Evolutionary conservation across 2,797 vertebrate genomes (phyloP), one percentile per base, ranked within the genome.

Genomic region (Podargus strigoides): DNA sequence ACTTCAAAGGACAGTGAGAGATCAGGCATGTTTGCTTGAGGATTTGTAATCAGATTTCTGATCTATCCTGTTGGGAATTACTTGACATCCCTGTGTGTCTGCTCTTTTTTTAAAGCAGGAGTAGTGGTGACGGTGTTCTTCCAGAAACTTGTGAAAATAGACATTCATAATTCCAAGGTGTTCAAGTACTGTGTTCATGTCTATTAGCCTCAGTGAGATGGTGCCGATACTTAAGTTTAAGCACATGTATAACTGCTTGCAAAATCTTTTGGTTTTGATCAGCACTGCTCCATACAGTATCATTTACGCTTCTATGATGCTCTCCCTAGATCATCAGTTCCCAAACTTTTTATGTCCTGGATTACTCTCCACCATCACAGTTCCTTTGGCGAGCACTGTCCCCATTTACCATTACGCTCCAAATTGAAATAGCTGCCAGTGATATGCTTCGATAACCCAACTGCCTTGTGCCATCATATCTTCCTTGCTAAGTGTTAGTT

Each of bases 231-330:
- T 79, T 23, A 41, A 32, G 2, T 63, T 79, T 60, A 42, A 81
- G 28, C 17, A 28, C 10, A 3, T 18, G 6, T 72, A 66, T 85
- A 87, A 74, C 64, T 76, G 12, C 44, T 67, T 80, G 42, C 32
- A 80, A 75, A 63, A 22, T 59, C 36, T 62, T 86, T 41, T 44
- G 5, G 4, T 28, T 94, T 82, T 15, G 4, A 14, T 55, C 62
- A 62, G 10, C 32, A 53, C 27, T 72, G n/a, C 34, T 62, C 32
- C 18, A 30, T 50, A 42, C 46, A 28, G 21, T 39, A 64, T 34
- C 7, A 27, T 63, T 78, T 75, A 32, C 0, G 0, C 81, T 87
- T 75, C 30, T 68, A 0, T 4, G 2, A 32, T 50, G 19, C n/a
- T 50, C 5, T 68, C 20, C 27, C 22, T 75, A 66, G 23, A 47